phyloP scores from a whole-genome alignment of 2,113 vertebrate species.

The Grantiella picta region DNA sequence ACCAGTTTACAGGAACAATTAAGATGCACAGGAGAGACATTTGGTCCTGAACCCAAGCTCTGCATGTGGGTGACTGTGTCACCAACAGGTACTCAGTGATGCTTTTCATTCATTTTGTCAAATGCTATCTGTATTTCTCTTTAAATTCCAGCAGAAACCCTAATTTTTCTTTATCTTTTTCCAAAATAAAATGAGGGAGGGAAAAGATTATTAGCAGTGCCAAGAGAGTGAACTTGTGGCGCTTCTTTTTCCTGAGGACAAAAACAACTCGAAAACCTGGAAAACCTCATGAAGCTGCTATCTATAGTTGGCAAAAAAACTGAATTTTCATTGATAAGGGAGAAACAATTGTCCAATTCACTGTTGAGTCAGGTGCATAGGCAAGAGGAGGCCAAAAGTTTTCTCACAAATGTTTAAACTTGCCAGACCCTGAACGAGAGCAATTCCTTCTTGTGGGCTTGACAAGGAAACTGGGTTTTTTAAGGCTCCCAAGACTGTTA shows the following conservation, averaged over 20 bases:
- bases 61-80: background rate
- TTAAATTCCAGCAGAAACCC: background rate
- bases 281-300: background rate
- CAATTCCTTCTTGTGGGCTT: background rate
- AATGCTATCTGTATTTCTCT: background rate
- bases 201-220: background rate
- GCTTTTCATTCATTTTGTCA: background rate
- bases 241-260: background rate
- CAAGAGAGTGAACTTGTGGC: background rate
- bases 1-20: background rate
- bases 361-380: background rate
- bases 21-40: background rate
- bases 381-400: background rate
- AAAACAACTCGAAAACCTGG: background rate
- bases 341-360: background rate
- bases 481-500: background rate
- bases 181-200: background rate
- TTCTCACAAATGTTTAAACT: background rate
- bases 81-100: background rate
- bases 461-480: background rate
- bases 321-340: background rate
- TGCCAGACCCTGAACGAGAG: background rate
- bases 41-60: background rate
- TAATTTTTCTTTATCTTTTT: background rate
- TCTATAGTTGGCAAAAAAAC: background rate